phyloP scores from a whole-genome alignment of 2,888 invertebrate species.

The Eumerus sabulonum region DNA sequence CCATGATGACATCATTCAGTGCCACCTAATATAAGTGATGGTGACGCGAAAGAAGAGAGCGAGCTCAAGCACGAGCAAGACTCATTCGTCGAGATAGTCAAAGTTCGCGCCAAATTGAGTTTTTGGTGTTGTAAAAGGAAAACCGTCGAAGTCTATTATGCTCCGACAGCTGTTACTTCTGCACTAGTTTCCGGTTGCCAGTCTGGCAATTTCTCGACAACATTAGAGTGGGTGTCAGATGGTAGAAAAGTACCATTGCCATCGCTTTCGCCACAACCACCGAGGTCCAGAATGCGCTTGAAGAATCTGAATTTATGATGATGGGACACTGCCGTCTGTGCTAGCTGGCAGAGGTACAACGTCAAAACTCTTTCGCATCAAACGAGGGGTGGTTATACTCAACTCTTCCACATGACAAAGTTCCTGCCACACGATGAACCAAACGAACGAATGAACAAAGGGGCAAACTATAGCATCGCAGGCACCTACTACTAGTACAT shows the following conservation, averaged over 20 bases:
- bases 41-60: neutral
- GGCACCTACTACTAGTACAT: too few relatives aligned
- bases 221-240: conserved; percentile 33
- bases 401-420: conserved; percentile 57
- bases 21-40: conserved; percentile 28
- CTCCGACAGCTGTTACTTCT: conserved; percentile 49
- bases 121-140: conserved; percentile 43
- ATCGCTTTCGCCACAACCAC: conserved; percentile 7
- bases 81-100: conserved; percentile 17
- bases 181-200: conserved; percentile 14
- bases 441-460: conserved; percentile 25
- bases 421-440: conserved; percentile 36
- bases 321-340: conserved; percentile 44
- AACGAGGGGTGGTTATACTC: conserved; percentile 31
- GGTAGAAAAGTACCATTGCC: neutral
- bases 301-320: conserved; percentile 63
- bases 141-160: conserved; percentile 60
- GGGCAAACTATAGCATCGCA: neutral
- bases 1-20: conserved; percentile 57
- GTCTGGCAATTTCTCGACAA: conserved; percentile 47
- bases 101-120: conserved; percentile 66
- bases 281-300: conserved; percentile 34
- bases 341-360: conserved; percentile 20
- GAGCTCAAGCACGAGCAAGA: neutral
- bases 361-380: conserved; percentile 38